These are phyloP conservation scores for Garrulus glandarius DNA, from an alignment of 2,797 vertebrate genomes.

Conservation along the genomic window DNA sequence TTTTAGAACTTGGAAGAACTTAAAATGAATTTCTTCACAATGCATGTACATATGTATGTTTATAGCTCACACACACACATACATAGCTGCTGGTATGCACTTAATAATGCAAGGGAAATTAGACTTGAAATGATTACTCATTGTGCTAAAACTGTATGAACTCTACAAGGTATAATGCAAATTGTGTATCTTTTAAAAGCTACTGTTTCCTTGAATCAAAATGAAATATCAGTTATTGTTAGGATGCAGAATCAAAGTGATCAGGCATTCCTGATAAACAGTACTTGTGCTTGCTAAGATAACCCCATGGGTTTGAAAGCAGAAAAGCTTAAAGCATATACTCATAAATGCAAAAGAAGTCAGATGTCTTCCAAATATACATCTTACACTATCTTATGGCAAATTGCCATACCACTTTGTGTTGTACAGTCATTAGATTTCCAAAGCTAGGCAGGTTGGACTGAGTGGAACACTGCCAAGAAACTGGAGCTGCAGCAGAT, in stretches of 20 bases:
- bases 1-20: neutral
- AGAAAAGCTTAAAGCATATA: neutral
- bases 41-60: fast-evolving
- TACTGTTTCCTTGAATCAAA: neutral
- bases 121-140: neutral
- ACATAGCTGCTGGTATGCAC: neutral
- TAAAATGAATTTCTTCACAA: neutral
- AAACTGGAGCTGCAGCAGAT: neutral
- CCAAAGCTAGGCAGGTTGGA: neutral
- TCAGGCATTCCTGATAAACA: neutral
- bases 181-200: neutral
- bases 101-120: neutral
- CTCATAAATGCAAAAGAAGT: neutral
- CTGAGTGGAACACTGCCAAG: neutral
- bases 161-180: neutral
- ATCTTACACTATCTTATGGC: neutral
- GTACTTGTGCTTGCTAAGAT: neutral
- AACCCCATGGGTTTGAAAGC: neutral
- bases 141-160: neutral
- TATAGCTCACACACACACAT: neutral
- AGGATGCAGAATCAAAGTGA: neutral
- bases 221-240: neutral
- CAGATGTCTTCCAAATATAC: neutral
- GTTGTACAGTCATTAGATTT: neutral
- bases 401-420: neutral